A percentile compares a stretch with the other conserved stretches of the same genome.
phyloP scores from a whole-genome alignment of 2,797 vertebrate species.

The Valencia hispanica region DNA sequence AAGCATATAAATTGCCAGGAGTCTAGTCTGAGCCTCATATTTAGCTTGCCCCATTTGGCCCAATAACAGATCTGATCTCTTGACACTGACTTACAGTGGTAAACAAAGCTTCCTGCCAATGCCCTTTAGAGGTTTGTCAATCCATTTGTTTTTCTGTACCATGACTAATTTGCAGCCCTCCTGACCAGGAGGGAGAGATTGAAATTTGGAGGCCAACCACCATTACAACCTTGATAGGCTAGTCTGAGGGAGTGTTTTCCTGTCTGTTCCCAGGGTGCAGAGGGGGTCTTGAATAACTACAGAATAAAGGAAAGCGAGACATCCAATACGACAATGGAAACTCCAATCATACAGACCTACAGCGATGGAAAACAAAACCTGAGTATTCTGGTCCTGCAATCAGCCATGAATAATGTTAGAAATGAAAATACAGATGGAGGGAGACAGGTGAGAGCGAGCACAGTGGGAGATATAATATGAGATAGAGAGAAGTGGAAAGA shows the following conservation, averaged over 20 bases:
- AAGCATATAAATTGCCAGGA: neutral
- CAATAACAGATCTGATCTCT: neutral
- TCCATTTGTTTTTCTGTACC: neutral
- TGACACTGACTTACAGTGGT: neutral
- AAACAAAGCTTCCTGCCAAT: constrained; percentile 15
- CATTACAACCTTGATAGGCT: constrained; percentile 4
- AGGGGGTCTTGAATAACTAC: neutral
- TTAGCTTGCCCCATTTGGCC: neutral
- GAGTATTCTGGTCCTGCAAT: neutral
- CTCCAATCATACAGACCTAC: constrained; percentile 15
- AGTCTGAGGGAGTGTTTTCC: constrained; percentile 14
- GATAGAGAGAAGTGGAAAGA: constrained; percentile 1
- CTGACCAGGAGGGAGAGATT: constrained; percentile 6
- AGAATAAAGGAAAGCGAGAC: constrained; percentile 12
- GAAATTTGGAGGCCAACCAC: constrained; percentile 2
- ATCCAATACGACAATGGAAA: constrained; percentile 1
- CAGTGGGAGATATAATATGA: neutral
- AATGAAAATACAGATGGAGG: constrained; percentile 2
- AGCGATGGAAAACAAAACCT: constrained; percentile 6
- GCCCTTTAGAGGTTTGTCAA: constrained; percentile 17
- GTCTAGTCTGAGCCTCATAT: neutral
- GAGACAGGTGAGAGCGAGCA: constrained; percentile 5
- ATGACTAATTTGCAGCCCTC: constrained; percentile 8
- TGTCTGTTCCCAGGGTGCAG: constrained; percentile 1
- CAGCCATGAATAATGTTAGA: constrained; percentile 7